Percentiles rank a stretch among this genome's conserved stretches.
phyloP scores from a whole-genome alignment of 2,113 vertebrate genomes.

The Orcinus orca region DNA sequence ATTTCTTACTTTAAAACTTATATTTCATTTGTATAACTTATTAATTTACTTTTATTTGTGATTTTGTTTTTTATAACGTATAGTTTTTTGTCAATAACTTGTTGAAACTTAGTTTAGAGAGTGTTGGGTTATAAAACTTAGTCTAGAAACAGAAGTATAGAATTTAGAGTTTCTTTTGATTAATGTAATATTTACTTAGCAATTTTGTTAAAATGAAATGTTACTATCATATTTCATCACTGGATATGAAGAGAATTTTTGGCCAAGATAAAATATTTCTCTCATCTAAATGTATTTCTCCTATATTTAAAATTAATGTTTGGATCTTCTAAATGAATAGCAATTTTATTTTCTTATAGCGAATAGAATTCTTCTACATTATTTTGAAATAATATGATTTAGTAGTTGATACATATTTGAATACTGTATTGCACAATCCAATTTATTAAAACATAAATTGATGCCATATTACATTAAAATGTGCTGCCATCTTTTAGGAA shows the following conservation, averaged over 20 bases:
- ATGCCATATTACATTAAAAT: not conserved
- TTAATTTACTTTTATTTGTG: not conserved
- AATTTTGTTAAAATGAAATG: not conserved
- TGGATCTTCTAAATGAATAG: not conserved
- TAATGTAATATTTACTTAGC: not conserved
- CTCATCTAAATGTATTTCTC: not conserved
- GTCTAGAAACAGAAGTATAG: not conserved
- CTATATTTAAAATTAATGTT: constrained; percentile 15
- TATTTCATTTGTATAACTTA: not conserved
- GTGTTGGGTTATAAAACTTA: not conserved
- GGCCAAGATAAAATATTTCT: not conserved
- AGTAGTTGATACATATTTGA: not conserved
- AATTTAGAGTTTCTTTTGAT: not conserved
- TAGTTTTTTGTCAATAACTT: not conserved
- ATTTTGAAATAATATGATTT: not conserved
- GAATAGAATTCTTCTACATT: not conserved
- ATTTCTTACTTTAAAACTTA: not conserved
- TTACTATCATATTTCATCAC: not conserved
- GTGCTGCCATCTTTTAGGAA: not conserved
- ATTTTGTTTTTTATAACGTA: not conserved
- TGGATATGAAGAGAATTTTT: not conserved
- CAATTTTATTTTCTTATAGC: not conserved
- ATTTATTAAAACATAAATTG: not conserved
- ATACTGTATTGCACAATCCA: not conserved
- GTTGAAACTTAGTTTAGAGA: not conserved